Evolutionary conservation across 1,140 invertebrate genomes (phyloP), one percentile per base, ranked within the genome.

Genomic region (Vollenhovia emeryi): DNA sequence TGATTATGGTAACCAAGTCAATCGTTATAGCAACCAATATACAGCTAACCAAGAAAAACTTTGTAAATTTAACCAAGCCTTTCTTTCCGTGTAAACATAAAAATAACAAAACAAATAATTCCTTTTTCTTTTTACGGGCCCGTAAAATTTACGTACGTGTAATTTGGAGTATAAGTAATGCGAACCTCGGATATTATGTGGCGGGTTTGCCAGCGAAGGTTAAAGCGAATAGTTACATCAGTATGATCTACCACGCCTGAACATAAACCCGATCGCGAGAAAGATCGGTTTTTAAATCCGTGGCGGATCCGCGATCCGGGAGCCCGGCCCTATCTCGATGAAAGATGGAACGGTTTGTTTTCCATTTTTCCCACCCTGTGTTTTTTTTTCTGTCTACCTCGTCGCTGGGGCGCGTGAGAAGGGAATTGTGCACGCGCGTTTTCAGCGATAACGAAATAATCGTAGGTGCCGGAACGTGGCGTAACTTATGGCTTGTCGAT

Each of bases 211-310:
- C 52, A 86, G n/a, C 50, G 50, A 33, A n/a, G 75, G 18, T 24
- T 50, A 78, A 78, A 33, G 69, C 18, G 62, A 60, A 62, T 48
- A 69, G 69, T 86, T 87, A 62, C 85, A 75, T 86, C 50, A 79
- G 43, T 30, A 21, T 40, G 71, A 87, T 84, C 50, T 78, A 87
- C 86, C 80, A 84, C 86, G 66, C 57, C 86, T 78, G 78, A 74
- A 48, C 43, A 73, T 79, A 87, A 87, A 62, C 30, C 27, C 57
- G 74, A 45, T 33, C 64, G 59, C 75, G 75, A 36, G 75, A 66
- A 66, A 50, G 21, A 62, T 57, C 40, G 27, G 43, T 62, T 48
- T 48, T 66, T 78, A 48, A 64, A 78, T 78, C 74, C 24, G 18
- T 24, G n/a, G 13, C 74, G 18, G 40, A 62, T 78, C 40, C 43